Evolutionary conservation across 2,888 invertebrate species (phyloP).

Genomic region (Ptilodon capucinus): DNA sequence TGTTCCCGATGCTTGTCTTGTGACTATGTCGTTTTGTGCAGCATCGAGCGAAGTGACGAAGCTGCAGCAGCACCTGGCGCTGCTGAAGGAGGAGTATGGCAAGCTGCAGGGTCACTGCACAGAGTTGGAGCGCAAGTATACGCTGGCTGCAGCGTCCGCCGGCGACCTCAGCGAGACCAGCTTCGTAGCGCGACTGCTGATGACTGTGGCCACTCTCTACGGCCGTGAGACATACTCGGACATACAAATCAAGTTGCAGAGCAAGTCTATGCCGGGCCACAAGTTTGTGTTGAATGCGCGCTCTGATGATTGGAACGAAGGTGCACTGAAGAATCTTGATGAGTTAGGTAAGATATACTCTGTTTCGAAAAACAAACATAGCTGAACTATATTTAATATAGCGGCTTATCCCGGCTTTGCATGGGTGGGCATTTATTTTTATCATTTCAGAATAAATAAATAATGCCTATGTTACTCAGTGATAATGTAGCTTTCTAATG

Average conservation of each 20-base stretch:
- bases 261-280: slow-evolving; percentile 90
- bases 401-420: too few relatives aligned
- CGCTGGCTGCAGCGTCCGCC: slow-evolving; percentile 87
- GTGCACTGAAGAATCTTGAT: slow-evolving; percentile 84
- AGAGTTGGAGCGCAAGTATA: slow-evolving; percentile 93
- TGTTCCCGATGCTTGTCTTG: slow-evolving; percentile 43
- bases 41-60: slow-evolving; percentile 84
- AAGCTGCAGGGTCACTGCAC: slow-evolving; percentile 92
- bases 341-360: slow-evolving; percentile 82
- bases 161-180: slow-evolving; percentile 87
- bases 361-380: too few relatives aligned
- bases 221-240: slow-evolving; percentile 92
- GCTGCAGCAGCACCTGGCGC: slow-evolving; percentile 91
- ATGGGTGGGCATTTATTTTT: too few relatives aligned
- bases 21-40: slow-evolving; percentile 62
- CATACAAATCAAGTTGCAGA: slow-evolving; percentile 88
- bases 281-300: slow-evolving; percentile 94
- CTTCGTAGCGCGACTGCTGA: slow-evolving; percentile 92
- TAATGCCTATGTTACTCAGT: too few relatives aligned
- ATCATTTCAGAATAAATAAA: too few relatives aligned
- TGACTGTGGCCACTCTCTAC: slow-evolving; percentile 91
- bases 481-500: too few relatives aligned
- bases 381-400: background rate
- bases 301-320: slow-evolving; percentile 93
- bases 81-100: slow-evolving; percentile 95